Evolutionary conservation across 2,888 invertebrate species (phyloP).

Genomic region (Allolobophora icterica): DNA sequence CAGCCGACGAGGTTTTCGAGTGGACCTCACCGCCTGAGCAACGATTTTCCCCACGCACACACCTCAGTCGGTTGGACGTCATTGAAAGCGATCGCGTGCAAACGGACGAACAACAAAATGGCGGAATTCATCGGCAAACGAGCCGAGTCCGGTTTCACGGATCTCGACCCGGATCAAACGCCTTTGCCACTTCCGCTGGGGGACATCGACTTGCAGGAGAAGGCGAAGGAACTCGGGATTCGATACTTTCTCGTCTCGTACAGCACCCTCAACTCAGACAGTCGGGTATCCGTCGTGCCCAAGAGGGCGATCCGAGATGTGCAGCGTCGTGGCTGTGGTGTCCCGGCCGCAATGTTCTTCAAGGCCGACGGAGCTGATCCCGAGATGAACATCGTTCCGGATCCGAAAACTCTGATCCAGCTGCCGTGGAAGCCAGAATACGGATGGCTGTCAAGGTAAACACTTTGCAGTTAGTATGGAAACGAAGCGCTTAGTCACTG

Average conservation of each 20-base stretch:
- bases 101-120: neutral
- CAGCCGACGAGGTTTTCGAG: neutral
- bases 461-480: neutral
- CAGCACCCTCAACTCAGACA: slow-evolving; percentile 47
- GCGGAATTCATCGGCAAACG: slow-evolving; percentile 23
- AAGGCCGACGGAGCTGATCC: slow-evolving; percentile 46
- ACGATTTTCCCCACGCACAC: neutral
- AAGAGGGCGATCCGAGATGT: slow-evolving; percentile 43
- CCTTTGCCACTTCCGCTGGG: slow-evolving; percentile 34
- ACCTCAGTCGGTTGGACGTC: neutral
- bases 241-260: slow-evolving; percentile 48
- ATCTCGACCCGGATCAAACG: slow-evolving; percentile 29
- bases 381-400: slow-evolving; percentile 49
- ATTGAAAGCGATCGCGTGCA: neutral
- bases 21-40: neutral
- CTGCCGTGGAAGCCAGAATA: slow-evolving; percentile 51
- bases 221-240: slow-evolving; percentile 48
- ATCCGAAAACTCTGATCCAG: slow-evolving; percentile 47
- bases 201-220: slow-evolving; percentile 39
- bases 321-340: slow-evolving; percentile 47
- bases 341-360: slow-evolving; percentile 48
- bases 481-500: no score
- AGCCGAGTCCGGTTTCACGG: slow-evolving; percentile 31
- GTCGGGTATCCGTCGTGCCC: slow-evolving; percentile 45
- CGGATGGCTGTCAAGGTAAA: slow-evolving; percentile 49